phyloP scores from a whole-genome alignment of 2,888 invertebrate species.

The Parnassius smintheus region DNA sequence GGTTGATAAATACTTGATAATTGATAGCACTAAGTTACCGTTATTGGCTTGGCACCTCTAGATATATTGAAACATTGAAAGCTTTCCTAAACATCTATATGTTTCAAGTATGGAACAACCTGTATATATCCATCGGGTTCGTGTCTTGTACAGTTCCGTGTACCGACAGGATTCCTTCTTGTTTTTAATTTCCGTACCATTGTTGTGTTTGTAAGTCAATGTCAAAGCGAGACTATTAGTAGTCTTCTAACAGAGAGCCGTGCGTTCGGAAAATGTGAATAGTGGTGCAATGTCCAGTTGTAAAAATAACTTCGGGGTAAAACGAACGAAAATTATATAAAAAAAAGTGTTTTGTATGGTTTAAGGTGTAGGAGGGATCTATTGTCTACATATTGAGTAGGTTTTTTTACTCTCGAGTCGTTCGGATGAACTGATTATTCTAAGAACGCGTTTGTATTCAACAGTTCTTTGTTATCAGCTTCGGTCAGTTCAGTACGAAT shows the following conservation, averaged over 20 bases:
- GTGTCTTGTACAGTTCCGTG: slow-evolving; percentile 23
- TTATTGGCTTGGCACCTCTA: slow-evolving; percentile 36
- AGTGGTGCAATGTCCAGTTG: slow-evolving; percentile 41
- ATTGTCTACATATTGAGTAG: too few species aligned
- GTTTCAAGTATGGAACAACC: slow-evolving; percentile 33
- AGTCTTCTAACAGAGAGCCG: slow-evolving; percentile 36
- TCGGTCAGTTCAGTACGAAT: too few species aligned
- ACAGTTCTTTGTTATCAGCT: too few species aligned
- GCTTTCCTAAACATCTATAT: slow-evolving; percentile 39
- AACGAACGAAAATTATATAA: slow-evolving; percentile 14
- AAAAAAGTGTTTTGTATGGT: slow-evolving; percentile 6
- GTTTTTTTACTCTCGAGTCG: too few species aligned
- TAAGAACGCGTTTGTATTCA: too few species aligned
- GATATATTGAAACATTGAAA: slow-evolving; percentile 42
- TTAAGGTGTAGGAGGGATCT: too few species aligned
- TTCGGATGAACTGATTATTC: too few species aligned
- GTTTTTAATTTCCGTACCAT: neutral
- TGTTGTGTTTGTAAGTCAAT: neutral
- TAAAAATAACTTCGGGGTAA: slow-evolving; percentile 4
- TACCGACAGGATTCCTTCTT: slow-evolving; percentile 16
- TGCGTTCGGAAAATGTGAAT: slow-evolving; percentile 36
- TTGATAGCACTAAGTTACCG: slow-evolving; percentile 34
- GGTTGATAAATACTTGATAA: slow-evolving; percentile 33
- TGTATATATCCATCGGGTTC: slow-evolving; percentile 32
- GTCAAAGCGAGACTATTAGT: slow-evolving; percentile 6